phyloP scores from a whole-genome alignment of 2,113 vertebrate species.

The Erpornis zantholeuca region DNA sequence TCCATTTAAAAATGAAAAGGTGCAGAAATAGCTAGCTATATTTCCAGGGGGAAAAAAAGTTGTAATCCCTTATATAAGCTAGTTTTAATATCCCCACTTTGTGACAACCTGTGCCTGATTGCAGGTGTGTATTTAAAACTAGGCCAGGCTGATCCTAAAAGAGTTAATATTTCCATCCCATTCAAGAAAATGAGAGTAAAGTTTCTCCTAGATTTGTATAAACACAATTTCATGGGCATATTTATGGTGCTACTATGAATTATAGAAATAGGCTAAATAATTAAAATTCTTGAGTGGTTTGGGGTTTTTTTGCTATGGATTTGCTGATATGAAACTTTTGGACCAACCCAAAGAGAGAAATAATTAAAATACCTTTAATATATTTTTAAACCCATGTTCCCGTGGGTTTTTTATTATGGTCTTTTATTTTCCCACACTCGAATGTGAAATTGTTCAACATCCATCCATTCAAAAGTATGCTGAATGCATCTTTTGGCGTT shows the following conservation, averaged over 20 bases:
- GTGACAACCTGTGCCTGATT: background rate
- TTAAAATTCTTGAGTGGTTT: background rate
- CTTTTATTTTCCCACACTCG: background rate
- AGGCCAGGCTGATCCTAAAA: background rate
- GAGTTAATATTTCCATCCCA: background rate
- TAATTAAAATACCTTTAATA: background rate
- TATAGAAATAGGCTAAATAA: background rate
- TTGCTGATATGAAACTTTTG: background rate
- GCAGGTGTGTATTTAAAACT: background rate
- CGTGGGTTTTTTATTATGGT: background rate
- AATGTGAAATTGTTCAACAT: background rate
- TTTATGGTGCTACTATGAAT: background rate
- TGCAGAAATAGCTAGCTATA: background rate
- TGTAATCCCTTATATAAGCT: background rate
- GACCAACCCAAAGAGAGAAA: background rate
- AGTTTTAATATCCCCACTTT: background rate
- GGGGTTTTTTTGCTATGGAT: background rate
- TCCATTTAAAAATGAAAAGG: background rate
- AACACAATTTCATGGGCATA: background rate
- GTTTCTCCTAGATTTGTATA: background rate
- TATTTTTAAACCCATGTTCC: background rate
- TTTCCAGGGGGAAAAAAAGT: accelerated
- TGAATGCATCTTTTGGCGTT: background rate
- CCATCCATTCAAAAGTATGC: background rate
- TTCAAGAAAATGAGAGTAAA: background rate